phyloP scores from a whole-genome alignment of 2,888 invertebrate species.

The Euzophera pinguis region DNA sequence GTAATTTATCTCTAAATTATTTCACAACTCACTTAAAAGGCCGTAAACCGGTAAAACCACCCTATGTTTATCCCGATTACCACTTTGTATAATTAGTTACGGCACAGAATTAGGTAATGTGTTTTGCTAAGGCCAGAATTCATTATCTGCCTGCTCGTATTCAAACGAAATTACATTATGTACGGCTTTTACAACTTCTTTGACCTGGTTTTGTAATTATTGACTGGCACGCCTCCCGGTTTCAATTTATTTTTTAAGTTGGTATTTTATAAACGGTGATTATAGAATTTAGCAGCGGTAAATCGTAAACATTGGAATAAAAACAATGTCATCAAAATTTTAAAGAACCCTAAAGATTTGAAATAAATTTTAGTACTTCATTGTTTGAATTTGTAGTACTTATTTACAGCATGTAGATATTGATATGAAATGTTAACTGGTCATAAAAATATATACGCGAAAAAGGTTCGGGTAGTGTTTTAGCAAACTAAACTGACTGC shows the following conservation, averaged over 20 bases:
- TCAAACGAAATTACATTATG: constrained; percentile 4
- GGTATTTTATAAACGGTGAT: too few species aligned
- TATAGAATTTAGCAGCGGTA: too few species aligned
- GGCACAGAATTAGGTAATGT: constrained; percentile 13
- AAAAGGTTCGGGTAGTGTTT: too few species aligned
- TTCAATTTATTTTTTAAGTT: not conserved
- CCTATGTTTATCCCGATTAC: constrained; percentile 21
- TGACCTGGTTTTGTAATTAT: constrained; percentile 8
- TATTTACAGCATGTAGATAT: too few species aligned
- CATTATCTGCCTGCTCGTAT: not conserved
- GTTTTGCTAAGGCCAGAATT: constrained; percentile 3
- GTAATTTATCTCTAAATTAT: not conserved
- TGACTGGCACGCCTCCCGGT: not conserved
- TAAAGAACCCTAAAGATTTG: too few species aligned
- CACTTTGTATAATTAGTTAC: constrained; percentile 24
- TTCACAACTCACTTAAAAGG: not conserved
- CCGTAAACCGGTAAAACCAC: constrained; percentile 18
- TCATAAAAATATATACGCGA: too few species aligned
- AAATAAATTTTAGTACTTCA: too few species aligned
- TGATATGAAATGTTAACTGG: too few species aligned
- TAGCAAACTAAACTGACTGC: too few species aligned
- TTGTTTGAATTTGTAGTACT: too few species aligned
- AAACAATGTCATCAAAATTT: too few species aligned
- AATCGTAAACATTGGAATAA: too few species aligned
- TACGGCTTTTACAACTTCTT: constrained; percentile 6